Evolutionary conservation across 2,888 invertebrate genomes (phyloP).

Genomic region (Heliconius charithonia): DNA sequence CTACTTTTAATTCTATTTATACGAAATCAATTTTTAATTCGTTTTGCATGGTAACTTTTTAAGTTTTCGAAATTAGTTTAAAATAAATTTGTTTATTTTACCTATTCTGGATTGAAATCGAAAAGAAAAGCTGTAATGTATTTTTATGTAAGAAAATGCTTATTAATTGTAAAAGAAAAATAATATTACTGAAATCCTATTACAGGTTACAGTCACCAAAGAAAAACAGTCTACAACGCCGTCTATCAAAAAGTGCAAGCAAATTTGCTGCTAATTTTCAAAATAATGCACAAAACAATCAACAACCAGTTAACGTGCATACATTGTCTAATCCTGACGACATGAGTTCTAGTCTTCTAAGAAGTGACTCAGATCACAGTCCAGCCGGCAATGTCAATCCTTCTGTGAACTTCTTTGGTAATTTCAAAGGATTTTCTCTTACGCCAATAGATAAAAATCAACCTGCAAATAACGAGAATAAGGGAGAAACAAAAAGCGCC

Average conservation of each 20-base stretch:
- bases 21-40: neutral
- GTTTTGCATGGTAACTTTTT: neutral
- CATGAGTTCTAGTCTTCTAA: constrained; percentile 87
- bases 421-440: constrained; percentile 93
- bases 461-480: constrained; percentile 37
- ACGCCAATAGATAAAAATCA: constrained; percentile 80
- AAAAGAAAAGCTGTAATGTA: neutral
- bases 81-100: too few species aligned
- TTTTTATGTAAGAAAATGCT: neutral
- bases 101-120: too few species aligned
- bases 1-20: neutral
- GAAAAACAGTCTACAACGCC: constrained; percentile 74
- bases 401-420: constrained; percentile 89
- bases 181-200: constrained; percentile 13
- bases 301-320: constrained; percentile 75
- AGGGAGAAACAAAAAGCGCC: constrained; percentile 71
- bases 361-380: constrained; percentile 78
- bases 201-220: constrained; percentile 76
- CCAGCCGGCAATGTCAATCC: constrained; percentile 78
- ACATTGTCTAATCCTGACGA: constrained; percentile 86
- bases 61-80: neutral
- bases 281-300: constrained; percentile 64
- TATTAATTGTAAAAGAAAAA: neutral
- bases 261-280: constrained; percentile 79
- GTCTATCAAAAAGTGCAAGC: constrained; percentile 75